phyloP scores from a whole-genome alignment of 2,888 invertebrate species.

The Ligdia adustata region DNA sequence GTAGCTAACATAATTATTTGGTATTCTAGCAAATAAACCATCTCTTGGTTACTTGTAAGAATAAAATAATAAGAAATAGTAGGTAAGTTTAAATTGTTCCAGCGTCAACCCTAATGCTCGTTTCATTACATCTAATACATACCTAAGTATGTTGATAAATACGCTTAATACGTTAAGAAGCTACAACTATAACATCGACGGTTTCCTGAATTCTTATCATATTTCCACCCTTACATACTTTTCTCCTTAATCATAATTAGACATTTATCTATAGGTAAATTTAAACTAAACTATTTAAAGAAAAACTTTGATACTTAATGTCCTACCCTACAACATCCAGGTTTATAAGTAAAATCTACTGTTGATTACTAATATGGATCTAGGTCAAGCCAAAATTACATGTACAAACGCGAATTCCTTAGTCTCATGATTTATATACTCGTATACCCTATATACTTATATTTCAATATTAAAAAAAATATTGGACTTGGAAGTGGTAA shows the following conservation, averaged over 20 bases:
- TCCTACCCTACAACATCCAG: constrained; percentile 10
- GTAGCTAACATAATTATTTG: constrained; percentile 1
- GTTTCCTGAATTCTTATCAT: constrained; percentile 63
- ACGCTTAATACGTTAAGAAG: constrained; percentile 9
- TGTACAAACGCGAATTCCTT: too few species aligned
- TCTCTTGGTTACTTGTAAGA: too few species aligned
- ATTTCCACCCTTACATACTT: not conserved
- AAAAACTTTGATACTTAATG: not conserved
- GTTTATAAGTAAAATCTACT: too few species aligned
- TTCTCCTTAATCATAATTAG: not conserved
- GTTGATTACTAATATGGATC: too few species aligned
- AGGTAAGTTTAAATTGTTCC: constrained; percentile 65
- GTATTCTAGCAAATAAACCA: constrained; percentile 3
- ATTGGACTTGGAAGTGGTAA: constrained; percentile 33
- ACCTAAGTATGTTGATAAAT: too few species aligned
- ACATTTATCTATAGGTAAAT: too few species aligned
- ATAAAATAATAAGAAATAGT: not conserved
- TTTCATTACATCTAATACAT: too few species aligned
- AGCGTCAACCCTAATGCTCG: constrained; percentile 75
- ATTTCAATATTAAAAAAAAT: too few species aligned
- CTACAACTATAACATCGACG: constrained; percentile 74
- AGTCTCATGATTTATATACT: too few species aligned
- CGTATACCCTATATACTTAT: too few species aligned
- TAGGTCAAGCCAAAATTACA: too few species aligned
- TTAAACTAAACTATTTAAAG: not conserved